These are phyloP conservation scores for Nasonia vitripennis DNA, from an alignment of 1,140 invertebrate genomes.

Conservation along the genomic window DNA sequence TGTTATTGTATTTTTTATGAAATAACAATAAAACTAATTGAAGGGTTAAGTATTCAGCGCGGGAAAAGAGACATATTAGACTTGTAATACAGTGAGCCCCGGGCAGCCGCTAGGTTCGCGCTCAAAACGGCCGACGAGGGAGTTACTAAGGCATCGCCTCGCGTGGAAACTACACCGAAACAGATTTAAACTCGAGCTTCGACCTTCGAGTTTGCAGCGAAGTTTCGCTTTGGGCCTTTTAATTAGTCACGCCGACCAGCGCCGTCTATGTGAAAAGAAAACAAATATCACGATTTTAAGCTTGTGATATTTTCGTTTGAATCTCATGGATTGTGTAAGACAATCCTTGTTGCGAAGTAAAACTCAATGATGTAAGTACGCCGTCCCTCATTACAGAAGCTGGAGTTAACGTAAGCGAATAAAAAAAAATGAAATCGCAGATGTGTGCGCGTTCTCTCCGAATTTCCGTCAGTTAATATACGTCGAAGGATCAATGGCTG, in stretches of 20 bases:
- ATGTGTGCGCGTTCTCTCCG: background rate
- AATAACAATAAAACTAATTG: conserved; percentile 57
- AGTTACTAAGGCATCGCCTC: conserved; percentile 73
- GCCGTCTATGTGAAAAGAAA: background rate
- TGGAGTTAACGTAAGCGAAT: no score
- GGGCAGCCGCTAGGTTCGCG: conserved; percentile 64
- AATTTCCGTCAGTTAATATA: background rate
- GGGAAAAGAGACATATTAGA: conserved; percentile 70
- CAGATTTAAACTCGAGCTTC: conserved; percentile 74
- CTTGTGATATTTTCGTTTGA: no score
- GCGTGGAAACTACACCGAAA: conserved; percentile 71
- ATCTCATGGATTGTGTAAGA: no score
- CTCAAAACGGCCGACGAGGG: conserved; percentile 72
- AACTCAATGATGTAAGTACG: no score
- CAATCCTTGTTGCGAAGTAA: no score
- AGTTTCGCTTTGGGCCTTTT: conserved; percentile 70
- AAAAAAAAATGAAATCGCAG: no score
- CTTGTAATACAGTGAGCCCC: conserved; percentile 71
- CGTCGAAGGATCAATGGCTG: background rate
- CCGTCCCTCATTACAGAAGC: no score
- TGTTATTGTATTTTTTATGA: background rate
- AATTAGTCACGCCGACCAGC: conserved; percentile 66
- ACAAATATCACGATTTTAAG: background rate
- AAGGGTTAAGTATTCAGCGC: conserved; percentile 64
- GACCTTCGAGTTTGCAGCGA: conserved; percentile 66